Percentiles rank a stretch among this genome's conserved stretches.
Conservation (phyloP, 2,888 invertebrate genomes). For the Calliphora vomitoria region DNA sequence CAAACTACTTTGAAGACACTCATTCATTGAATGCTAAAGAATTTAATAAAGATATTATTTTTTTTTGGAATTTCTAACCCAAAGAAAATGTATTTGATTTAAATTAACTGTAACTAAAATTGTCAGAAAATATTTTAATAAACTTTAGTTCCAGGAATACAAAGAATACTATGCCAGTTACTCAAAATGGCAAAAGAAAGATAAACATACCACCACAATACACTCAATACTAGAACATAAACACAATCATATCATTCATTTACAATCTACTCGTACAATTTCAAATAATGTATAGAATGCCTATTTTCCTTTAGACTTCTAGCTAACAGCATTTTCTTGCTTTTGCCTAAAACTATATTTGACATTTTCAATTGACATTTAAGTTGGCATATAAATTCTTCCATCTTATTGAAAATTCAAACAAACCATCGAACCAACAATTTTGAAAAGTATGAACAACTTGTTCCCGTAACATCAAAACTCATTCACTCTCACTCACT, state of each 20-base stretch:
- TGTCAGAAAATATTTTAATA: slow-evolving; percentile 30
- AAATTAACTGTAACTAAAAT: slow-evolving; percentile 17
- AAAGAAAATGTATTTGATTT: background rate
- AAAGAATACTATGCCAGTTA: background rate
- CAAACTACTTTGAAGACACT: too few relatives aligned
- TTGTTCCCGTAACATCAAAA: slow-evolving; percentile 12
- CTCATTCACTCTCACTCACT: background rate
- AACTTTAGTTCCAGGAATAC: slow-evolving; percentile 10
- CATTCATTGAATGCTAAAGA: background rate
- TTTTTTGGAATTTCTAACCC: background rate
- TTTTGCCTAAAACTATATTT: slow-evolving; percentile 49
- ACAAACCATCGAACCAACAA: background rate
- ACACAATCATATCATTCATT: background rate
- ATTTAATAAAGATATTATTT: background rate
- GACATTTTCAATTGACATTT: slow-evolving; percentile 54
- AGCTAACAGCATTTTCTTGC: slow-evolving; percentile 35
- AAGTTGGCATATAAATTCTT: slow-evolving; percentile 27
- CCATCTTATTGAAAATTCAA: slow-evolving; percentile 47
- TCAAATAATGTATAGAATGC: background rate
- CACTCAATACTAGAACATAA: background rate
- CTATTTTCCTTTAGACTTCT: background rate
- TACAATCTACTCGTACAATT: background rate
- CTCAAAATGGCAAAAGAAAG: background rate
- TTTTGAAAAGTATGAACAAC: slow-evolving; percentile 5
- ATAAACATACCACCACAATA: background rate